Base-by-base conservation (phyloP, 2,797 vertebrate genomes). In the Cyclopterus lumpus region DNA sequence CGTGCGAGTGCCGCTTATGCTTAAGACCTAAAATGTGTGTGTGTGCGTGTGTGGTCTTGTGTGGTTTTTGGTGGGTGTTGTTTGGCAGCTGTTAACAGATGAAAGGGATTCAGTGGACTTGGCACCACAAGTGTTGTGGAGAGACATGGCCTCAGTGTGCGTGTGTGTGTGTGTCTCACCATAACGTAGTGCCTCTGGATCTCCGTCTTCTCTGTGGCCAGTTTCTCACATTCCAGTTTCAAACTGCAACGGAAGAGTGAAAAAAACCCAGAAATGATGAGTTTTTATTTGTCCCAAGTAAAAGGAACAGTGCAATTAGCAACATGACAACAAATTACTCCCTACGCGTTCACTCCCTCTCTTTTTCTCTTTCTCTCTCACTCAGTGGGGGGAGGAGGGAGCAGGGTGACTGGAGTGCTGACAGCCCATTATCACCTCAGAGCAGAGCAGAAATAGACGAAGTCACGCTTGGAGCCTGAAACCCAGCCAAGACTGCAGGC, bases 121-220 rank as follows among this genome's bases (percentile, higher is more conserved):
- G 90, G 87, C 84, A 81, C 62, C 22, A 46, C 58, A 77, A 60
- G 78, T 77, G 75, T 62, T 80, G 60, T 74, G 38, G 44, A 73
- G 73, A 82, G 73, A 68, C 48, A 28, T 40, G 15, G 78, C 55
- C 60, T 71, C 49, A 57, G 65, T 59, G 18, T 65, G 72, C 64
- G 53, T 60, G 57, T 71, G 75, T 53, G 63, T 77, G 62, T 70
- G 65, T 69, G 58, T 88, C 97, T 97, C 92, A 98, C 97, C 97
- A 98, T 98, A 91, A 98, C 97, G 77, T 98, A 98, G 92, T 98
- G 97, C 83, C 97, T 96, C 93, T 98, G 97, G 90, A 98, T 97
- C 93, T 98, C 97, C 0, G 97, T 97, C 94, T 98, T 98, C 89
- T 98, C 97, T 42, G 96, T 97, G 67, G 96, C 96, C 93, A 98